Base-by-base conservation (phyloP, 1,140 invertebrate species). In the Sitophilus oryzae region DNA sequence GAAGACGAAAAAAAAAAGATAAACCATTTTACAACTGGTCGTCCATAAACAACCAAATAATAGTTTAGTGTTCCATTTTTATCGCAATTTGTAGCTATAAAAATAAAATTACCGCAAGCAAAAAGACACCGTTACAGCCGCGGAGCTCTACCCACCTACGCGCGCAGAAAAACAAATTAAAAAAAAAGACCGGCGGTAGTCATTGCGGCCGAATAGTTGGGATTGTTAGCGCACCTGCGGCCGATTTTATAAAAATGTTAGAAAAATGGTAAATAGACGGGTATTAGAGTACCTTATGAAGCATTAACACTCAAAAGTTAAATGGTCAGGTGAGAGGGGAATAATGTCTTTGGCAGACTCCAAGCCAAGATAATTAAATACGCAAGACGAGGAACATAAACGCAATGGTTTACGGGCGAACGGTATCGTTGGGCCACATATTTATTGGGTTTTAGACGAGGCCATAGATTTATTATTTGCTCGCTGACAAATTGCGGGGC, bases 11-110 rank as follows among this genome's bases (percentile, higher is more conserved):
- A n/a, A n/a, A n/a, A n/a, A n/a, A n/a, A n/a, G n/a, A n/a, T n/a
- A n/a, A 47, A 18, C 30, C 30, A 11, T 34, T 18, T 34, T 6
- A 14, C 22, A 16, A 16, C 34, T 20, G 36, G 19, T 14, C 35
- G 35, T 49, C 47, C 34, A 49, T 49, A 49, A 49, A 49, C 9
- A 16, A 38, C 30, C 22, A 49, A 20, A n/a, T n/a, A 9, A 49
- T 35, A 21, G 47, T 49, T 44, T 22, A 14, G 47, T 49, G 47
- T 49, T 37, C 47, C 21, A 49, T 49, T 49, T 49, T 49, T 49
- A 35, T 35, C 16, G 47, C 20, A 49, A 49, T 38, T 49, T 38
- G 36, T 37, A 37, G 36, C 47, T 18, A 49, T 49, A 49, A 49
- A n/a, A 49, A 49, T 21, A 30, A 30, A 30, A 30, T 30, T 30